Base-by-base conservation (phyloP, 2,113 vertebrate species). In the Struthio camelus region DNA sequence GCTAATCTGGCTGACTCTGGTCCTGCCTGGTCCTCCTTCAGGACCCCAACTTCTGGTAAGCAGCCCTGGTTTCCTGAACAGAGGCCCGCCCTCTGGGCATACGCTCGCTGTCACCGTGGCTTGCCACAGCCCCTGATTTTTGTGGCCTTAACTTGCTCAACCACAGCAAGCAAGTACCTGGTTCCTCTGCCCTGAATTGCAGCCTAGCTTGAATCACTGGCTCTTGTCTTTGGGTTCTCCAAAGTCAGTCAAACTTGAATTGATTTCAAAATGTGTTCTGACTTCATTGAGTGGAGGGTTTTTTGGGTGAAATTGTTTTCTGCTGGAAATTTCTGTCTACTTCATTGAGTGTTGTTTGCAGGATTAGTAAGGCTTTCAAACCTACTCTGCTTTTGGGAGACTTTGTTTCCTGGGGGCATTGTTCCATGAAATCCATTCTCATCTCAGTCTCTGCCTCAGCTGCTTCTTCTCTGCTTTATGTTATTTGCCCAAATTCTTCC, bases 21-120 rank as follows among this genome's bases (percentile, higher is more conserved):
- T 36, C 44, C 77, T 73, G 40, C 13, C 61, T 50, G 5, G 58
- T 78, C 61, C 27, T n/a, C 30, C 34, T 71, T 67, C 54, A 64
- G 36, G 24, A 53, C 6, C 10, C 3, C 5, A 51, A 75, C 67
- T 15, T 17, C 19, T 69, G 53, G 11, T 25, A 22, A 64, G 22
- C 16, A 72, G 15, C 56, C 16, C 48, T 42, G 71, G 9, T 38
- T 16, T 87, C 23, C 20, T 53, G 50, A 44, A 5, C 14, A 4
- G 5, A 25, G 6, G 10, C 10, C 8, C 3, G 1, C 48, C 44
- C 13, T 56, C 64, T 92, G 32, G 3, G 0, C 30, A 10, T 9
- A 13, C 3, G 6, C 14, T 38, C 0, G 0, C 10, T 51, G 71
- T 83, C 67, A 53, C 71, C 38, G 28, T 76, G 53, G 8, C 64